Evolutionary conservation across 1,140 invertebrate genomes (phyloP), one percentile per base, ranked within the genome.

Genomic region (Zaprionus gabonicus): DNA sequence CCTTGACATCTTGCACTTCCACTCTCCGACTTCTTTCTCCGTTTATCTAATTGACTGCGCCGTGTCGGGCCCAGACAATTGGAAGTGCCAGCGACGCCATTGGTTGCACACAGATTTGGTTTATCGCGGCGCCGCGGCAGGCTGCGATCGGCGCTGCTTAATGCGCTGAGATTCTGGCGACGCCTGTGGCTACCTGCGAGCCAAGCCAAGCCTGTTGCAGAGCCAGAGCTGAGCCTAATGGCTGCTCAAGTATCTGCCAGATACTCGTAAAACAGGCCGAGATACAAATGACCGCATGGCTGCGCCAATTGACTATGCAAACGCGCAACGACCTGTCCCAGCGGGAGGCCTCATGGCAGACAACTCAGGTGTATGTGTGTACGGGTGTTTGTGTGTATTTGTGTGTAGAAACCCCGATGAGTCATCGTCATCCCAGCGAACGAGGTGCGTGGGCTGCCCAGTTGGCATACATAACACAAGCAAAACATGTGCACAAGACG

Each of bases 361-460:
- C 62, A 13, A 41, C 20, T 28, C 57, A 15, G 57, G 53, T 58
- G 12, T 58, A 28, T 25, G 13, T 49, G 31, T 58, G 34, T 60
- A 31, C 51, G 67, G 55, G 44, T 53, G 68, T 20, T 20, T 71
- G 41, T 55, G 13, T n/a, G 78, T 77, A 58, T 78, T 62, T 44
- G 69, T 76, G 77, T 82, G 81, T 92, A 92, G 91, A 92, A 92
- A 91, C 87, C 91, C 91, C 87, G 91, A 92, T 92, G 91, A 92
- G 76, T 92, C 91, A 92, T 91, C 91, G 53, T 27, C 60, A 72
- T 76, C 28, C 7, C 41, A 74, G 51, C 81, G 69, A 46, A 46
- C 13, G 38, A 67, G 73, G 60, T 76, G 73, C 73, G 73, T 76
- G 68, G 73, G 73, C 46, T 20, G 60, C 66, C 67, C 51, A 51